Evolutionary conservation across 2,113 vertebrate species (phyloP).

Genomic region (Dromiciops gliroides): DNA sequence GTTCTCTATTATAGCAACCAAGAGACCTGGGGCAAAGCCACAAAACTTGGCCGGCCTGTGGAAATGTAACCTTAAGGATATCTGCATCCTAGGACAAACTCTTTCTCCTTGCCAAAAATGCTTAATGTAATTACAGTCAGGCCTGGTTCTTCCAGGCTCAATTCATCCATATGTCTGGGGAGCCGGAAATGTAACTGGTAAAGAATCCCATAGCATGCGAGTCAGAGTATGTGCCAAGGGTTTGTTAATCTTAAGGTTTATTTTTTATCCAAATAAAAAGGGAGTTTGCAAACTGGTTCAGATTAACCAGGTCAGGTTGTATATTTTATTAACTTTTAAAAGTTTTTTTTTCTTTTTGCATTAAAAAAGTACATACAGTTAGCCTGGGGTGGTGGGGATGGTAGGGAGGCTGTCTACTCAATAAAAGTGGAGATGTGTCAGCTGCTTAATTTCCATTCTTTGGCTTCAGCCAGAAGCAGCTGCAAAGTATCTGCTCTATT

Average conservation of each 20-base stretch:
- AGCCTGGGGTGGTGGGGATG: conserved; percentile 39
- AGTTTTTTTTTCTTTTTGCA: conserved; percentile 54
- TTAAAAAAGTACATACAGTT: conserved; percentile 53
- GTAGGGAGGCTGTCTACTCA: conserved; percentile 46
- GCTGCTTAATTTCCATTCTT: conserved; percentile 57
- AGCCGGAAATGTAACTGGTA: conserved; percentile 72
- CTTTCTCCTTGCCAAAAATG: conserved; percentile 74
- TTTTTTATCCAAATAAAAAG: conserved; percentile 73
- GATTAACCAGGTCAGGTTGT: conserved; percentile 73
- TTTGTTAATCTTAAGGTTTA: conserved; percentile 73
- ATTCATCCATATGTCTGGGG: conserved; percentile 71
- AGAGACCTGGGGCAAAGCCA: conserved; percentile 47
- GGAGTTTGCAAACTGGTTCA: conserved; percentile 73
- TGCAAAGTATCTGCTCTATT: conserved; percentile 63
- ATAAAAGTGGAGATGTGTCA: conserved; percentile 67
- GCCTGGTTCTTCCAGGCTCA: conserved; percentile 70
- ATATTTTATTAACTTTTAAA: conserved; percentile 72
- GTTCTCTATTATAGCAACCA: background rate
- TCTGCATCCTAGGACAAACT: conserved; percentile 76
- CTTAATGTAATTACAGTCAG: conserved; percentile 82
- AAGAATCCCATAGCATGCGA: conserved; percentile 73
- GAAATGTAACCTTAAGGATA: conserved; percentile 76
- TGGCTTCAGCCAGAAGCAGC: conserved; percentile 61
- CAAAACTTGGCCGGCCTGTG: conserved; percentile 77
- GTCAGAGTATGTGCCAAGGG: conserved; percentile 67